Evolutionary conservation across 2,113 vertebrate species (phyloP), one percentile per base, ranked within the genome.

Genomic region (Isurus oxyrinchus): DNA sequence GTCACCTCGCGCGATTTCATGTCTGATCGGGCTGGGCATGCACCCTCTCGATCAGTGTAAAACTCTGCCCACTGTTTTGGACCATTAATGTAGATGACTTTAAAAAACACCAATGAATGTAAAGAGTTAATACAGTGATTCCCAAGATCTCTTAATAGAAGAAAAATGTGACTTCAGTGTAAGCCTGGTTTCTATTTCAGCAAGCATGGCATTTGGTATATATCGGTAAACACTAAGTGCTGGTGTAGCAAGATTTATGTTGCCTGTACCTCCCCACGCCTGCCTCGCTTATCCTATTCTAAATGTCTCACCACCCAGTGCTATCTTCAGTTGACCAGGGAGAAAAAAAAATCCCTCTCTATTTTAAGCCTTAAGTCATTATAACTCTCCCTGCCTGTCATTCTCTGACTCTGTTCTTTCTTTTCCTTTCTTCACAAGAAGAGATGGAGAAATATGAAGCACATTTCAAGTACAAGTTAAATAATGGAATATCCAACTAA

Each of bases 101-200:
- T 21, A 40, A 53, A 53, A 55, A 72, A 27, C 63, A 66, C 35
- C 61, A 49, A 44, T 67, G 93, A 94, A 87, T 13, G 2, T 59
- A 91, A 95, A 95, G 94, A 95, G 94, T 95, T 95, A 95, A 95
- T 63, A 40, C 35, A 94, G 14, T 63, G 35, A 84, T 84, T 84
- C n/a, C 40, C 44, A 35, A 72, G 66, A 95, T 76, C 66, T 72
- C 66, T 95, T 69, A 95, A 31, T 16, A 72, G 5, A 95, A 72
- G 66, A 72, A 95, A 95, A 95, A 95, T 76, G 23, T 55, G 44
- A 69, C 94, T 95, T 55, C 67, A 95, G 40, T 72, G 94, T 76
- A 95, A 95, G 67, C 94, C 94, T 49, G 94, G 94, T 95, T 95
- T 95, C 94, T 95, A 95, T 95, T 95, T 95, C 67, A 95, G 11